Conservation (phyloP, 2,113 vertebrate species). For the Balaeniceps rex region DNA sequence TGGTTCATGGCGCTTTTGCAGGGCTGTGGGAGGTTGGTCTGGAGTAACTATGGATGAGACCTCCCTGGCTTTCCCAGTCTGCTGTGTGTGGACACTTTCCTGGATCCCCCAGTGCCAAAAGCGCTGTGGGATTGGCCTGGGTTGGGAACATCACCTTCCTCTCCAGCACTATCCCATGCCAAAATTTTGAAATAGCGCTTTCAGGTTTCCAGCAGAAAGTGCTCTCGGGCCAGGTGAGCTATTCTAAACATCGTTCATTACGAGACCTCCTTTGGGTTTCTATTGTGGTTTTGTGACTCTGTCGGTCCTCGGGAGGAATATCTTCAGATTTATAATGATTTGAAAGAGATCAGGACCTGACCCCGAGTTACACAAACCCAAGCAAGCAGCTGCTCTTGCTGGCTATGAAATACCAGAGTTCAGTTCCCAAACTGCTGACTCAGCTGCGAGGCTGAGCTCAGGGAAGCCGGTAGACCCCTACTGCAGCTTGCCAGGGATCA, state of each 20-base stretch:
- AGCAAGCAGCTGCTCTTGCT: not conserved
- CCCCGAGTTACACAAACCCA: not conserved
- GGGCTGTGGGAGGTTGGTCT: not conserved
- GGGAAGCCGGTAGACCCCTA: fast-evolving
- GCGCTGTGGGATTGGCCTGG: not conserved
- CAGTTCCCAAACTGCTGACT: not conserved
- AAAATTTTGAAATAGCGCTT: not conserved
- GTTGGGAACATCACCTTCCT: not conserved
- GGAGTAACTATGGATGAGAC: not conserved
- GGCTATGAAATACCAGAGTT: not conserved
- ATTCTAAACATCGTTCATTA: not conserved
- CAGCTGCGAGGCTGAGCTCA: not conserved
- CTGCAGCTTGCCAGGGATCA: not conserved
- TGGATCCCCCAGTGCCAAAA: not conserved
- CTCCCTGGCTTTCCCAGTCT: not conserved
- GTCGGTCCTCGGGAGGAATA: fast-evolving
- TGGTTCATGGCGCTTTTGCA: not conserved
- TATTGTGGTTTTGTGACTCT: not conserved
- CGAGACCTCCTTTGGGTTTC: not conserved
- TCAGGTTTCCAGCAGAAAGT: not conserved
- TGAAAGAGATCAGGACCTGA: not conserved
- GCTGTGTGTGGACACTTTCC: not conserved
- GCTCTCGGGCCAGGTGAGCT: not conserved
- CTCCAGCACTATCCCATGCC: not conserved
- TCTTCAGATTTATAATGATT: not conserved